These are phyloP conservation scores for Peromyscus attwateri DNA, from an alignment of 2,797 vertebrate species.

Conservation along the genomic window DNA sequence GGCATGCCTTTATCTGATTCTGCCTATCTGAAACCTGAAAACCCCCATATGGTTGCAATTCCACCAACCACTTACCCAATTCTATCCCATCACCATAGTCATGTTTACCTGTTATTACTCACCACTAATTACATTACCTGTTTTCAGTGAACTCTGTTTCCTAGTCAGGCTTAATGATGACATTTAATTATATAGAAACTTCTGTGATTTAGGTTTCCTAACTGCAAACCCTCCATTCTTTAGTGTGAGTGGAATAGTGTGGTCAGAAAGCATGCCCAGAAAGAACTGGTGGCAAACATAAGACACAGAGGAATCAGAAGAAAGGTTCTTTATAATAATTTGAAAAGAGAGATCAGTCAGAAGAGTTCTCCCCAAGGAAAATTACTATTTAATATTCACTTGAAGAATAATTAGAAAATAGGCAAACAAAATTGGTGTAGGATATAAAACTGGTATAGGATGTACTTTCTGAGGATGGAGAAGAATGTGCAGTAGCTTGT, in stretches of 20 bases:
- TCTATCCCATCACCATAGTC: not conserved
- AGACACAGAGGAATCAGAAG: not conserved
- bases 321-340: not conserved
- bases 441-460: not conserved
- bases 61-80: not conserved
- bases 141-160: not conserved
- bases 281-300: not conserved
- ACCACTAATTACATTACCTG: not conserved
- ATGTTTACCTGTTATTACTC: not conserved
- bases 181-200: not conserved
- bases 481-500: not conserved
- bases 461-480: not conserved
- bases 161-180: not conserved
- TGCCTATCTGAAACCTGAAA: slow-evolving; percentile 12
- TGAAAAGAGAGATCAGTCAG: not conserved
- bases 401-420: slow-evolving; percentile 1
- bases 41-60: not conserved
- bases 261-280: not conserved
- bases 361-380: not conserved
- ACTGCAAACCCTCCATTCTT: not conserved
- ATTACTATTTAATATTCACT: not conserved
- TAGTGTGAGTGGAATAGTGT: not conserved
- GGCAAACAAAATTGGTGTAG: not conserved
- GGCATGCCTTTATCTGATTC: not conserved
- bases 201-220: not conserved